Conservation (phyloP, 64 coral and sea anemone species). For the Stichodactyla helianthus region DNA sequence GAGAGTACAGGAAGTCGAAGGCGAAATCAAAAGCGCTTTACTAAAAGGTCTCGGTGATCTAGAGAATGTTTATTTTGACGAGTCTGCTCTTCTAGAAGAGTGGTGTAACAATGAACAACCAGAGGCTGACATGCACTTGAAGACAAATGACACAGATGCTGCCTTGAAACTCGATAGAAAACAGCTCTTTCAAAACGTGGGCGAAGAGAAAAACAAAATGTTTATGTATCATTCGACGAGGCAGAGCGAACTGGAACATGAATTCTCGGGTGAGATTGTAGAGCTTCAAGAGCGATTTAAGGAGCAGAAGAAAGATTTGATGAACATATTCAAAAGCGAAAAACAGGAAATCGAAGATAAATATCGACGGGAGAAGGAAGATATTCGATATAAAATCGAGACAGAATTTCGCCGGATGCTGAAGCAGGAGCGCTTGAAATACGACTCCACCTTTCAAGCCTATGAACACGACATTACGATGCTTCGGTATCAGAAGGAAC, state of each 20-base stretch:
- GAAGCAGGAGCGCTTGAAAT: constrained; percentile 88
- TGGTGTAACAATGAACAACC: constrained; percentile 67
- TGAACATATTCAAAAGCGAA: constrained; percentile 90
- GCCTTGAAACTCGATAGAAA: constrained; percentile 56
- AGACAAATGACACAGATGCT: constrained; percentile 39
- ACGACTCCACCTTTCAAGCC: constrained; percentile 83
- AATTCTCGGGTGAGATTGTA: constrained; percentile 84
- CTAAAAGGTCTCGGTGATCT: constrained; percentile 71
- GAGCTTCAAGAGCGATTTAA: constrained; percentile 94
- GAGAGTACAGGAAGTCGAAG: constrained; percentile 89
- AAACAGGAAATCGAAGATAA: constrained; percentile 70
- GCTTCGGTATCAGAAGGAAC: constrained; percentile 95
- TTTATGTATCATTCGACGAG: constrained; percentile 65
- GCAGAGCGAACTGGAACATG: constrained; percentile 75
- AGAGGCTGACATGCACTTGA: constrained; percentile 93
- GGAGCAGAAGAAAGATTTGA: constrained; percentile 95
- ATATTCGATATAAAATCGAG: constrained; percentile 85
- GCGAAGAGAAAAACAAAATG: constrained; percentile 74
- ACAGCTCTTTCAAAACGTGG: constrained; percentile 44
- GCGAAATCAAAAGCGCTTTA: constrained; percentile 81
- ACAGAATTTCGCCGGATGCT: constrained; percentile 75
- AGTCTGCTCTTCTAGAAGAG: constrained; percentile 53
- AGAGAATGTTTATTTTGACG: constrained; percentile 79
- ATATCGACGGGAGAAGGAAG: constrained; percentile 75
- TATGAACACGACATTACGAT: constrained; percentile 97